Evolutionary conservation across 37 sponge, comb jelly and placozoan species (phyloP).

Genomic region (Axinella damicornis): DNA sequence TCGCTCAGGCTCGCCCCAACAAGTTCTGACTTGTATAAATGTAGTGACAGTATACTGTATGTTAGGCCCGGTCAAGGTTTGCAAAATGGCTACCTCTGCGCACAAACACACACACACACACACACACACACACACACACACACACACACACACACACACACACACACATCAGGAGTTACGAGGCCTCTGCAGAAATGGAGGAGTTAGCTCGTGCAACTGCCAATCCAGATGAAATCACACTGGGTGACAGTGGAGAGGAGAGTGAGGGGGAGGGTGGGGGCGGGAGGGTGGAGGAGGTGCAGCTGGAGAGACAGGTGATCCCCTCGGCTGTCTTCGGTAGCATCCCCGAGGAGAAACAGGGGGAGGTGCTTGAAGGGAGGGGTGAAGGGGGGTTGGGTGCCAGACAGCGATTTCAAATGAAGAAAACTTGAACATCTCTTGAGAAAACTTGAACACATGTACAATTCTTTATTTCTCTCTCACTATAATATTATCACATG

Average conservation of each 20-base stretch:
- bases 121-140: too few relatives aligned
- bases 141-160: too few relatives aligned
- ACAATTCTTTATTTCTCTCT: too few relatives aligned
- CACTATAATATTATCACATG: too few relatives aligned
- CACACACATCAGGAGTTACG: slow-evolving; percentile 61
- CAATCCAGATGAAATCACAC: slow-evolving; percentile 94
- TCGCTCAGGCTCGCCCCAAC: too few relatives aligned
- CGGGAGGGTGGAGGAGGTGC: slow-evolving; percentile 1
- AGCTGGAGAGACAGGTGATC: slow-evolving; percentile 61
- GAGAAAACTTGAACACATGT: too few relatives aligned
- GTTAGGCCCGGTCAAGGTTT: too few relatives aligned
- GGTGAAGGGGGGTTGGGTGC: slow-evolving; percentile 50
- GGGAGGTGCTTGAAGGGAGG: slow-evolving; percentile 59
- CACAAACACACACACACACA: too few relatives aligned
- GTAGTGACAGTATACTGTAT: too few relatives aligned
- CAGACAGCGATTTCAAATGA: slow-evolving; percentile 38
- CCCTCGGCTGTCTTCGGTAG: slow-evolving; percentile 85
- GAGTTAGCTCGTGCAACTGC: slow-evolving; percentile 58
- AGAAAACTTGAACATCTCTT: slow-evolving; percentile 34
- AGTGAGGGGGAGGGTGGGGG: slow-evolving; percentile 58
- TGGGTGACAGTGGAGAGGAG: slow-evolving; percentile 88
- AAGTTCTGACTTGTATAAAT: too few relatives aligned
- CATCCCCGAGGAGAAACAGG: slow-evolving; percentile 71
- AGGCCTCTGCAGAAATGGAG: slow-evolving; percentile 84
- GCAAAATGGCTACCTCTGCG: too few relatives aligned